A percentile compares a stretch with the other conserved stretches of the same genome.
phyloP scores from a whole-genome alignment of 1,140 invertebrate species.

The Drosophila azteca region DNA sequence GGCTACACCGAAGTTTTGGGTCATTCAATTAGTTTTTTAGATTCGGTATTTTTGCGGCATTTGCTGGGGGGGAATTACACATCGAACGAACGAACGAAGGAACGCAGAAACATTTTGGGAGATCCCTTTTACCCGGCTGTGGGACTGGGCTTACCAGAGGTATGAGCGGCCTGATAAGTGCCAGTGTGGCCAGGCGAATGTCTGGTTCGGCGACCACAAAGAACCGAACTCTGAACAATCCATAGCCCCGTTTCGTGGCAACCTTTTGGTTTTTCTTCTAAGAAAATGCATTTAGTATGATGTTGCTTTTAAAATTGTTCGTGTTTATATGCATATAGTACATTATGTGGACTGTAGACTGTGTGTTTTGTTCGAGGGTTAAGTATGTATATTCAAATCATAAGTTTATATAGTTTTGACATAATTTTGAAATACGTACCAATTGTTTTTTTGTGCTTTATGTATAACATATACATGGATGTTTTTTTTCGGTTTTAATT shows the following conservation, averaged over 20 bases:
- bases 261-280: conserved; percentile 77
- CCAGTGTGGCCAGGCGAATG: conserved; percentile 76
- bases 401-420: conserved; percentile 49
- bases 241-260: conserved; percentile 66
- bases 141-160: conserved; percentile 78
- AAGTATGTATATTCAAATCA: conserved; percentile 50
- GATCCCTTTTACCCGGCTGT: conserved; percentile 30
- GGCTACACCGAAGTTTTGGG: conserved; percentile 5
- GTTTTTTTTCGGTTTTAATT: conserved; percentile 21
- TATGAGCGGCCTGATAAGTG: conserved; percentile 79
- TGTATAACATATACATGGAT: conserved; percentile 57
- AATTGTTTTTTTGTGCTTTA: conserved; percentile 75
- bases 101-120: conserved; percentile 37
- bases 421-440: conserved; percentile 83
- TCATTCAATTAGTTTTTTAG: conserved; percentile 1
- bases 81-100: conserved; percentile 55
- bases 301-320: conserved; percentile 34
- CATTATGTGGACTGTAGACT: conserved; percentile 17
- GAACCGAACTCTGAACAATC: conserved; percentile 80
- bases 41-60: conserved; percentile 14
- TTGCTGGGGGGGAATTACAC: conserved; percentile 59
- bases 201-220: conserved; percentile 81
- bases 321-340: conserved; percentile 30
- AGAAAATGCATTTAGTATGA: conserved; percentile 64
- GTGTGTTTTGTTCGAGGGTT: conserved; percentile 12